Evolutionary conservation across 35 echinoderm and acorn worm genomes (phyloP).

Genomic region (Strongylocentrotus purpuratus): DNA sequence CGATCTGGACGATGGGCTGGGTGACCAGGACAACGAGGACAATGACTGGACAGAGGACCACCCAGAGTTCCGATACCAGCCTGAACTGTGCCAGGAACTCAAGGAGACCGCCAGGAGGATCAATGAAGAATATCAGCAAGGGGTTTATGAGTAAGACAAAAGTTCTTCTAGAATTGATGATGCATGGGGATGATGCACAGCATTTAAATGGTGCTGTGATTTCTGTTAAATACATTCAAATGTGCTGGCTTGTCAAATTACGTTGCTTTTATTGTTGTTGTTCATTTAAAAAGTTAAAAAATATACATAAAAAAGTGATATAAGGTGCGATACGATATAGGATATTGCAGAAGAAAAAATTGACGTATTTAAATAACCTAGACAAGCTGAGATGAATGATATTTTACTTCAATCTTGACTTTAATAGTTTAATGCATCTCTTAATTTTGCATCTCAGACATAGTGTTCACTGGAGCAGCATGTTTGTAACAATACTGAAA

Average conservation of each 20-base stretch:
- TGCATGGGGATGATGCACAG: background rate
- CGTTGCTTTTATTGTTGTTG: background rate
- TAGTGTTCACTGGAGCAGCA: too few species aligned
- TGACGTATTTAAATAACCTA: too few species aligned
- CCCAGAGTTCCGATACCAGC: constrained; percentile 35
- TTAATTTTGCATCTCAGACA: too few species aligned
- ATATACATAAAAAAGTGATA: background rate
- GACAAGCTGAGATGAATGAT: too few species aligned
- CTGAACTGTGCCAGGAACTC: constrained; percentile 40
- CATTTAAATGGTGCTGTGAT: background rate
- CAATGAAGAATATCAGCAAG: constrained; percentile 30
- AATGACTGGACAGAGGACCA: constrained; percentile 49
- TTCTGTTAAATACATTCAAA: background rate
- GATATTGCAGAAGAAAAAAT: too few species aligned
- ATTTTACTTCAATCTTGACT: too few species aligned
- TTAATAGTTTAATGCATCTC: too few species aligned
- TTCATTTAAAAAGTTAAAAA: background rate
- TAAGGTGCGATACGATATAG: too few species aligned
- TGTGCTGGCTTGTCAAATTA: background rate
- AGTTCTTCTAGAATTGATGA: background rate
- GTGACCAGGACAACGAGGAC: constrained; percentile 38
- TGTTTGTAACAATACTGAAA: too few species aligned
- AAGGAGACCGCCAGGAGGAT: constrained; percentile 24
- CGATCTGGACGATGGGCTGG: constrained; percentile 34
- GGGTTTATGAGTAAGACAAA: constrained; percentile 11